Evolutionary conservation across 2,888 invertebrate species (phyloP).

Genomic region (Sphaeridia pumilis): DNA sequence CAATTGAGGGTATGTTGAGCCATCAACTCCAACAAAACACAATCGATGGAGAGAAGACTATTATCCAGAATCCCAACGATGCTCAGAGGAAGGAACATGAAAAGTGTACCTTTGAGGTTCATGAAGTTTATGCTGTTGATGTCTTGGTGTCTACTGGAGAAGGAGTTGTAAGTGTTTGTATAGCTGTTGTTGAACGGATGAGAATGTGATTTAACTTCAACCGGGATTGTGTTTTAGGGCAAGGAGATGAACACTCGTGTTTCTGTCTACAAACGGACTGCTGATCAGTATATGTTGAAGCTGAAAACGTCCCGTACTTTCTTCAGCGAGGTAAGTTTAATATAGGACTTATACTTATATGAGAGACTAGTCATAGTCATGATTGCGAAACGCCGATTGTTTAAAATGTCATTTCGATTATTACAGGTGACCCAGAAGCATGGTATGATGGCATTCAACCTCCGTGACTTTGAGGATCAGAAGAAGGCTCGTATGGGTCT

Average conservation of each 20-base stretch:
- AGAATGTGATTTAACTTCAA: neutral
- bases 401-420: neutral
- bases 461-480: conserved; percentile 89
- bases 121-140: conserved; percentile 98
- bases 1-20: conserved; percentile 90
- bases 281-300: conserved; percentile 92
- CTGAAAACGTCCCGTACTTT: conserved; percentile 90
- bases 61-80: conserved; percentile 94
- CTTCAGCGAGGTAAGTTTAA: conserved; percentile 55
- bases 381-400: neutral
- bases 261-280: conserved; percentile 96
- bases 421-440: conserved; percentile 65
- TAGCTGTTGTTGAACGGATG: neutral
- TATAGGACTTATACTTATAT: neutral
- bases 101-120: conserved; percentile 85
- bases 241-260: conserved; percentile 88
- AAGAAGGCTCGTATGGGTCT: conserved; percentile 97
- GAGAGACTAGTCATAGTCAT: neutral
- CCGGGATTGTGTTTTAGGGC: conserved; percentile 46
- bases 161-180: conserved; percentile 56
- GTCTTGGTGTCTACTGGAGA: conserved; percentile 94
- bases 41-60: conserved; percentile 96
- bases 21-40: conserved; percentile 92
- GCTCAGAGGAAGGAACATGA: conserved; percentile 94
- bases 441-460: conserved; percentile 94